Percentiles rank a stretch among this genome's conserved stretches.
phyloP scores from a whole-genome alignment of 2,888 invertebrate species.

The Amphiduros pacificus region DNA sequence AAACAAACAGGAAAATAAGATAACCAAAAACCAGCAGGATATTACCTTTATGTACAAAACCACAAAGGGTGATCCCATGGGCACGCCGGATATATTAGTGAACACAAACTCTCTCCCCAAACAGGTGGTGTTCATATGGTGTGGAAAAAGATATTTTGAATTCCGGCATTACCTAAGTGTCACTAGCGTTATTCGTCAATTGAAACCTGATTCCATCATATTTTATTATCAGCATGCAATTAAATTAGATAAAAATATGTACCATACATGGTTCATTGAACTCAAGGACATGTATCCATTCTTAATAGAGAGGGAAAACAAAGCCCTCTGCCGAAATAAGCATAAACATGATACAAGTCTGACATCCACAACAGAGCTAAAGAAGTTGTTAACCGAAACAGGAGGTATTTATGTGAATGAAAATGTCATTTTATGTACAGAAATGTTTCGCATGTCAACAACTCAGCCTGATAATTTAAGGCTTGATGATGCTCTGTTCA shows the following conservation, averaged over 20 bases:
- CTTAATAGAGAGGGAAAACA: too few relatives aligned
- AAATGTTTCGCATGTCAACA: too few relatives aligned
- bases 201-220: slow-evolving; percentile 47
- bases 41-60: too few relatives aligned
- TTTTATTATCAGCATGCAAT: slow-evolving; percentile 39
- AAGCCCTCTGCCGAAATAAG: slow-evolving; percentile 3
- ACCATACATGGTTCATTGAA: slow-evolving; percentile 35
- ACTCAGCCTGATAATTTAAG: too few relatives aligned
- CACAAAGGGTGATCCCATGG: too few relatives aligned
- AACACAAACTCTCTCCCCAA: too few relatives aligned
- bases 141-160: slow-evolving; percentile 41
- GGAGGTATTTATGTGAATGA: slow-evolving; percentile 47
- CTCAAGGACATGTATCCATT: slow-evolving; percentile 22
- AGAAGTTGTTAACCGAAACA: slow-evolving; percentile 28
- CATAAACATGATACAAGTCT: slow-evolving; percentile 18
- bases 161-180: slow-evolving; percentile 50
- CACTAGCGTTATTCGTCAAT: slow-evolving; percentile 41
- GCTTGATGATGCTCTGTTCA: too few relatives aligned
- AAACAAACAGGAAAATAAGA: too few relatives aligned
- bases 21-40: too few relatives aligned
- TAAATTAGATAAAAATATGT: slow-evolving; percentile 34
- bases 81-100: too few relatives aligned
- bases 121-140: too few relatives aligned
- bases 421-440: slow-evolving; percentile 35
- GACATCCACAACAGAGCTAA: slow-evolving; percentile 21